Base-by-base conservation (phyloP, 1,140 invertebrate genomes). In the Drosophila tani region DNA sequence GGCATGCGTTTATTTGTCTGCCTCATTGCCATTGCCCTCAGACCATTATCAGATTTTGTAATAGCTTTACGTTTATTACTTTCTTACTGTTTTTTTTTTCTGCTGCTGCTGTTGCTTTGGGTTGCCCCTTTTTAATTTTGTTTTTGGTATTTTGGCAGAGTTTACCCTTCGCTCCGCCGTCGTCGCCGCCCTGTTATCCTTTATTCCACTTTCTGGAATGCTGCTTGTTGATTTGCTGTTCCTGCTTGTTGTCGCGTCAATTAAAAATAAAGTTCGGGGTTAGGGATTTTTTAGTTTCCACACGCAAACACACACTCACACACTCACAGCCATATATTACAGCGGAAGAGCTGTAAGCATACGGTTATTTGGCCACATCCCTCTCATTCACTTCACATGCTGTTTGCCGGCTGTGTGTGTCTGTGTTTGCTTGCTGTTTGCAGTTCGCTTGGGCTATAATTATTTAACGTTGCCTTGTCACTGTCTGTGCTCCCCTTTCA, bases 31-130 rank as follows among this genome's bases (percentile, higher is more conserved):
- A 86, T 86, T 83, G 75, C 67, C 70, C 67, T 38, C 67, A 77
- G 82, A 90, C 86, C 76, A 90, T 90, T 90, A 90, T 90, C 85
- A 90, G 85, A 90, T 90, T 90, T 91, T 80, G 85, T 91, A 90
- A 90, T 90, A 91, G 86, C 86, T 91, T 91, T 91, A 86, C 86
- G 86, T 90, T 90, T 90, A 90, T 90, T 90, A 90, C 86, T 90
- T 91, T 90, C 84, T 90, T 90, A 65, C 75, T 58, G 68, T 88
- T 62, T 82, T 79, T 70, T 85, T 86, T 82, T 69, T 73, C 3
- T 8, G 9, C 68, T 70, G 17, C 6, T 35, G 32, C 3, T 35
- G 8, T 35, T 35, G 29, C 19, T 53, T 59, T 79, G 79, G 75
- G 73, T 71, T 76, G 81, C 71, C 71, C 74, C 79, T 82, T 64